Evolutionary conservation across 30 jellyfish, hydroid and myxozoan genomes (phyloP).

Genomic region (Cassiopea andromeda): DNA sequence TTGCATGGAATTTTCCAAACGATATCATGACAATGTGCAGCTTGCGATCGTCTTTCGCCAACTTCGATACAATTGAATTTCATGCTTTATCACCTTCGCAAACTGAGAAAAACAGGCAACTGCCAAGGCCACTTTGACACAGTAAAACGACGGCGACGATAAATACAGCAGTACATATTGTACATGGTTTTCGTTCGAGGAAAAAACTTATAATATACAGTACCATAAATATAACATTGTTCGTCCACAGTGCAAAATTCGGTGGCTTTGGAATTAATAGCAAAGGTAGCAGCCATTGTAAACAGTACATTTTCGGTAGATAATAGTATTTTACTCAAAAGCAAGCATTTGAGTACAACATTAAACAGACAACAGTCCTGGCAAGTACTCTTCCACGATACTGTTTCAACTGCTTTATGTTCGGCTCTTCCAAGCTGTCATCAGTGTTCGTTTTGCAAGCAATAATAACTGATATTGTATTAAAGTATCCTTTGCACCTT

Average conservation of each 20-base stretch:
- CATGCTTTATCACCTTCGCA: constrained; percentile 60
- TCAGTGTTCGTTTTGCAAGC: background rate
- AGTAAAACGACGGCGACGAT: constrained; percentile 62
- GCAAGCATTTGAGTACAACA: background rate
- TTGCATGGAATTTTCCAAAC: too few relatives aligned
- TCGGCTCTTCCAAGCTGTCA: background rate
- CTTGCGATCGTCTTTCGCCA: background rate
- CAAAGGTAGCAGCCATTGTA: constrained; percentile 79
- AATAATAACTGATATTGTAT: too few relatives aligned
- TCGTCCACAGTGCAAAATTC: constrained; percentile 63
- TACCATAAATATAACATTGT: constrained; percentile 65
- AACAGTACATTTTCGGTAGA: constrained; percentile 55
- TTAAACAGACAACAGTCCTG: background rate
- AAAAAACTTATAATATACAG: constrained; percentile 67
- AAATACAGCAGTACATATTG: constrained; percentile 76
- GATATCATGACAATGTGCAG: background rate
- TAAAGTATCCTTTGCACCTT: background rate
- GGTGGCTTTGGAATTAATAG: constrained; percentile 78
- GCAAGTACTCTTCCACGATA: background rate
- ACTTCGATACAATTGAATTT: background rate
- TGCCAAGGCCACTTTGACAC: constrained; percentile 80
- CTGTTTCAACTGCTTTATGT: background rate
- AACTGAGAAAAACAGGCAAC: constrained; percentile 58
- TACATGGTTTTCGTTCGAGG: constrained; percentile 78
- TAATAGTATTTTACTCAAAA: background rate